Evolutionary conservation across 2,888 invertebrate species (phyloP), one percentile per base, ranked within the genome.

Genomic region (Oithona nana): DNA sequence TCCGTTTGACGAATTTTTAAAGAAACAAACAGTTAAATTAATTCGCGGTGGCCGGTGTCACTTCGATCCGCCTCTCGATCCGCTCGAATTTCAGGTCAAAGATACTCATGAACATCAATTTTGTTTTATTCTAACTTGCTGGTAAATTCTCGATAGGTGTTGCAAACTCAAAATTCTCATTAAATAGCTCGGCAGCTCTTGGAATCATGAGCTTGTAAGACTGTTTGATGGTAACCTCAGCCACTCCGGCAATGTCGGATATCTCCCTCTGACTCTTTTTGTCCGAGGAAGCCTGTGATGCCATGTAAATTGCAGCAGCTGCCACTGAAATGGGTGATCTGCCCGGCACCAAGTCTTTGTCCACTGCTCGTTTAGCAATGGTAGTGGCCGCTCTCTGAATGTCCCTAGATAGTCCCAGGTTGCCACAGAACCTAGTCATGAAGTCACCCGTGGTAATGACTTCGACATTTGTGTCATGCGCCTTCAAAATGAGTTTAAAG

Each of bases 221-320:
- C 72, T 95, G 94, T 29, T 93, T 78, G 68, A 98, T 95, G 1
- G 98, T 98, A 16, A 93, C 94, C 73, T 98, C 97, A 2, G 97
- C 97, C 0, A 94, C 95, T 48, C 97, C 97, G 39, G 97, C 94
- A 68, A 95, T 90, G 70, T 97, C 95, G 0, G 95, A 94, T 68
- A 98, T 97, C 76, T 98, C 97, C 74, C 93, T 94, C 72, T 93
- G 93, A 66, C 88, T 88, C 68, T 88, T 83, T 71, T 95, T 88
- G 71, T 89, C 86, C 68, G 88, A 89, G 0, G 90, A 92, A 0
- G 94, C 92, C 20, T 48, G 48, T 56, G 48, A 39, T 39, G 39
- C 39, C 97, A 98, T 97, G 71, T 97, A 98, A 70, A 98, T 99
- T 61, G 98, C 95, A 57, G 98, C 97, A 6, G 98, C 98, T 0